phyloP scores from a whole-genome alignment of 1,140 invertebrate species.

The Meloidogyne chitwoodi region DNA sequence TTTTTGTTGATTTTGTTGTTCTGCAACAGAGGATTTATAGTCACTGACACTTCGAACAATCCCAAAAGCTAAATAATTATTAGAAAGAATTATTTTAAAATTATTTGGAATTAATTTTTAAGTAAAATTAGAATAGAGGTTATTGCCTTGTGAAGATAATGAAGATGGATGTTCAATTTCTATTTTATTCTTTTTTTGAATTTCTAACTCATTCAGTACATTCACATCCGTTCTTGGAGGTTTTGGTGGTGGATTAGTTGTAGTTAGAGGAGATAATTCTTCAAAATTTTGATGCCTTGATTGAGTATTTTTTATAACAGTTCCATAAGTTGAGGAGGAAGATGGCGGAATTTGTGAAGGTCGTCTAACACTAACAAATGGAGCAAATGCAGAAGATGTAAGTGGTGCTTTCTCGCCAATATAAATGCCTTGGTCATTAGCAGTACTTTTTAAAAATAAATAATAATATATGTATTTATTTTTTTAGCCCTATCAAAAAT shows the following conservation, averaged over 20 bases:
- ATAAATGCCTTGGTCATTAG: constrained; percentile 67
- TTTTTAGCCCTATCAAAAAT: neutral
- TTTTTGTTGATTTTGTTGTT: constrained; percentile 26
- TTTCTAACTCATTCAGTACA: constrained; percentile 34
- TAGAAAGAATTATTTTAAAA: too few species aligned
- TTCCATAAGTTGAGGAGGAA: constrained; percentile 5
- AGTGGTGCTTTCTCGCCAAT: constrained; percentile 62
- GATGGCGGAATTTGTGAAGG: constrained; percentile 33
- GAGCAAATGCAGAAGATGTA: constrained; percentile 2
- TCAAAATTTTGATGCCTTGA: too few species aligned
- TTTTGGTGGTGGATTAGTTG: constrained; percentile 48
- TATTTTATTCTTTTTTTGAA: constrained; percentile 18
- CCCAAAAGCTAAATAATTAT: neutral
- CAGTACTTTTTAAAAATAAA: constrained; percentile 5
- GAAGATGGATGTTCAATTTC: neutral
- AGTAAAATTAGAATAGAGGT: too few species aligned
- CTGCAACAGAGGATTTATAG: constrained; percentile 47
- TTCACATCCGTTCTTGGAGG: constrained; percentile 48
- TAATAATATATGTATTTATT: too few species aligned
- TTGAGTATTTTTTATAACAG: too few species aligned
- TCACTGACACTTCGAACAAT: constrained; percentile 57
- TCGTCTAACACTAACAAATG: constrained; percentile 14
- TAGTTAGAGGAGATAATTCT: neutral
- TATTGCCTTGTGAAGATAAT: constrained; percentile 1
- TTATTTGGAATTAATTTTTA: too few species aligned